Conservation (phyloP, 2,113 vertebrate species). For the Scatophagus argus region DNA sequence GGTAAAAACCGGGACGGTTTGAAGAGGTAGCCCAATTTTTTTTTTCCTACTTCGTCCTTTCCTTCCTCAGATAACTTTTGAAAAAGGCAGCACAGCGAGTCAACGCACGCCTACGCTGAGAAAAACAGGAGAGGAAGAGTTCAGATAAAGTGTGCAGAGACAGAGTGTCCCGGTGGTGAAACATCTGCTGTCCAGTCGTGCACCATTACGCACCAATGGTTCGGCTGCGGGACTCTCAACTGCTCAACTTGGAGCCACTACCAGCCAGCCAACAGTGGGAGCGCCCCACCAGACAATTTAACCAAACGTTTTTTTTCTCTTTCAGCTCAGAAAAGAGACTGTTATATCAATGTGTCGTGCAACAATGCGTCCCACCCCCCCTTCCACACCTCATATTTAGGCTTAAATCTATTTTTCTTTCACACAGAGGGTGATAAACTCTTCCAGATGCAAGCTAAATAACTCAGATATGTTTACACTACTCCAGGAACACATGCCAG, state of each 20-base stretch:
- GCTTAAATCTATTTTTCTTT: not conserved
- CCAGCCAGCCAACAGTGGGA: constrained; percentile 59
- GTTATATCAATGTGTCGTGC: constrained; percentile 11
- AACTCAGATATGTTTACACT: constrained; percentile 44
- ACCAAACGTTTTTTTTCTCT: not conserved
- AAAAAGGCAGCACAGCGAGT: constrained; percentile 37
- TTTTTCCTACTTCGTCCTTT: constrained; percentile 28
- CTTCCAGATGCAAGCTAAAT: constrained; percentile 1
- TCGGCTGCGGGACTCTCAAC: constrained; percentile 47
- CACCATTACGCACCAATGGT: constrained; percentile 75
- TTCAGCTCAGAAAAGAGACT: not conserved
- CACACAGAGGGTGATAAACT: not conserved
- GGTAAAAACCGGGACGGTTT: constrained; percentile 67
- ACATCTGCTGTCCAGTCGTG: constrained; percentile 80
- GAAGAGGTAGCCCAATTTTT: constrained; percentile 61
- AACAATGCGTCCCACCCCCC: constrained; percentile 1
- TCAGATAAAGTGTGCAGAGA: constrained; percentile 64
- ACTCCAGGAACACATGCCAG: constrained; percentile 38
- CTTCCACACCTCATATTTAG: not conserved
- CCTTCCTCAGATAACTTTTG: constrained; percentile 45
- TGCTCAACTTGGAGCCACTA: constrained; percentile 46
- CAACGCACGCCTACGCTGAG: constrained; percentile 63
- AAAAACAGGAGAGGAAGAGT: constrained; percentile 37
- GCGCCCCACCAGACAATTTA: constrained; percentile 39
- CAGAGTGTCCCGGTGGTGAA: constrained; percentile 68